These are phyloP conservation scores for Deladenus siricidicola DNA, from an alignment of 2,888 invertebrate genomes.

Conservation along the genomic window DNA sequence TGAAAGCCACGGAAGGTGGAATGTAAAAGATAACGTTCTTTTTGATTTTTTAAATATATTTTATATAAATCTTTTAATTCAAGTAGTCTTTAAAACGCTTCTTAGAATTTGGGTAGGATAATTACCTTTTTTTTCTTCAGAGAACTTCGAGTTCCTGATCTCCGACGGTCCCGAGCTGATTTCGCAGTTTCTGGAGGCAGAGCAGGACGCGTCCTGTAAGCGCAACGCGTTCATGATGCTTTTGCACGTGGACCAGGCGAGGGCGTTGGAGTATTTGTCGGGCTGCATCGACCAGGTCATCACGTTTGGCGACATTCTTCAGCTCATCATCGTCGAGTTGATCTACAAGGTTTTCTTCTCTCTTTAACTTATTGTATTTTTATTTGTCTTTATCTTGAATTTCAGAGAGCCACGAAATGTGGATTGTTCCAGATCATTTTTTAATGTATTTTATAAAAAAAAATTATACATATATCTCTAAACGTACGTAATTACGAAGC, in stretches of 20 bases:
- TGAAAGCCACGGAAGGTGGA: too few species aligned
- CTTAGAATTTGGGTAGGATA: too few species aligned
- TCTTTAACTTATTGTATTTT: too few species aligned
- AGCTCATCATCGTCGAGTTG: conserved; percentile 93
- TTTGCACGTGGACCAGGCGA: conserved; percentile 74
- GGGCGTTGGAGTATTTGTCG: conserved; percentile 82
- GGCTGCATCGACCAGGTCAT: conserved; percentile 84
- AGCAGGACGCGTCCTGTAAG: conserved; percentile 98
- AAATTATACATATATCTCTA: too few species aligned
- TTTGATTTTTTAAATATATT: too few species aligned
- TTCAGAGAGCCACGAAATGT: neutral
- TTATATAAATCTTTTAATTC: conserved; percentile 1
- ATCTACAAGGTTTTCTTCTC: conserved; percentile 77
- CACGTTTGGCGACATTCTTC: conserved; percentile 89
- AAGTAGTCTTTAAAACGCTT: too few species aligned
- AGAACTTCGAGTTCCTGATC: conserved; percentile 91
- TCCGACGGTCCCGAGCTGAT: conserved; percentile 97
- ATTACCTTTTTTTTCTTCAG: conserved; percentile 29
- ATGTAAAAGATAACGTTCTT: too few species aligned
- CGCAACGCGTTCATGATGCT: conserved; percentile 98
- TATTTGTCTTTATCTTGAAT: neutral
- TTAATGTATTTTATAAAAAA: too few species aligned
- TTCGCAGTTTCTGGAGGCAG: conserved; percentile 82
- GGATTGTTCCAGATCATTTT: too few species aligned
- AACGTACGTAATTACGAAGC: too few species aligned